Conservation (phyloP, 2,113 vertebrate genomes). For the Myrmecophaga tridactyla region DNA sequence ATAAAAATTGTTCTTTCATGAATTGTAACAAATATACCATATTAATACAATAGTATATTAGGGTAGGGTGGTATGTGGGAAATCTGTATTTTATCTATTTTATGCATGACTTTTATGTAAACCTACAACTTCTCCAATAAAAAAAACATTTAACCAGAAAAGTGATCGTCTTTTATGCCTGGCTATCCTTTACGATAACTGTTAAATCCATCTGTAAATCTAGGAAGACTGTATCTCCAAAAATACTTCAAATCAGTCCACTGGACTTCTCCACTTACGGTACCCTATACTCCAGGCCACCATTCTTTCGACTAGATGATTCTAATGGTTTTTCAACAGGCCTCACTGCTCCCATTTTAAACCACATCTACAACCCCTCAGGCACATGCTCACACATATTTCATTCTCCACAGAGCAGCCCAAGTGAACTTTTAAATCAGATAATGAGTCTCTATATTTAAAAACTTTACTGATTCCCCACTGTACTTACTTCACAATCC, state of each 20-base stretch:
- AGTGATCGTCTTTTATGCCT: not conserved
- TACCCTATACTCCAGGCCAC: not conserved
- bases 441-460: not conserved
- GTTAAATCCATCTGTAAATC: not conserved
- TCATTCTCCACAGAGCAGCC: not conserved
- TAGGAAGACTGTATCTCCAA: not conserved
- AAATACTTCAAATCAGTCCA: not conserved
- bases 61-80: too few relatives aligned
- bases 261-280: not conserved
- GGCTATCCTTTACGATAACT: not conserved
- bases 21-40: too few relatives aligned
- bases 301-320: not conserved
- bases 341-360: not conserved
- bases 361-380: not conserved
- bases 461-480: not conserved
- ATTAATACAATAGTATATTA: too few relatives aligned
- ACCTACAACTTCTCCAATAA: too few relatives aligned
- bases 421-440: not conserved
- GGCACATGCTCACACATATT: not conserved
- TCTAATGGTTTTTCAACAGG: not conserved
- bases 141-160: not conserved
- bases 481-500: not conserved
- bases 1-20: too few relatives aligned
- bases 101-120: too few relatives aligned
- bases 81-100: too few relatives aligned